Conservation (phyloP, 2,888 invertebrate genomes). For the Boloria euphrosyne region DNA sequence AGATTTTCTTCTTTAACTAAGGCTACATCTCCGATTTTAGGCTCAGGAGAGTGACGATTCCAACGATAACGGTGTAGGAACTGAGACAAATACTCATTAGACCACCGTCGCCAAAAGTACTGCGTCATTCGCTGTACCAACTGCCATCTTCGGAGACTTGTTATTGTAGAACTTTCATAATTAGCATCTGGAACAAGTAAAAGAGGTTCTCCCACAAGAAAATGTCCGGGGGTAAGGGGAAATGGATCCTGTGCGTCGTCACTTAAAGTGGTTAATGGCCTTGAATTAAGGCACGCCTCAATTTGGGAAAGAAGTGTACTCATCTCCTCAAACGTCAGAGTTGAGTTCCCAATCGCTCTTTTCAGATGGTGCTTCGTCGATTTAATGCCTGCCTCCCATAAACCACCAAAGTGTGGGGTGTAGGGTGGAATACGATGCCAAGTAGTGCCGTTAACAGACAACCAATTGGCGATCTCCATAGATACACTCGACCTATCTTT, state of each 20-base stretch:
- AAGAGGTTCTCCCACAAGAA: slow-evolving; percentile 39
- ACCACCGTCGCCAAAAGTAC: slow-evolving; percentile 40
- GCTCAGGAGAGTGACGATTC: slow-evolving; percentile 28
- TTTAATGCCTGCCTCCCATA: slow-evolving; percentile 22
- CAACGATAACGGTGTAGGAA: slow-evolving; percentile 38
- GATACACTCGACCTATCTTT: slow-evolving; percentile 16
- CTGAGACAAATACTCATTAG: slow-evolving; percentile 32
- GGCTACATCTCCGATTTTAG: slow-evolving; percentile 37
- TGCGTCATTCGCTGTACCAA: slow-evolving; percentile 38
- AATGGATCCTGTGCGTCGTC: slow-evolving; percentile 28
- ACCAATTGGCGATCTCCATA: slow-evolving; percentile 4
- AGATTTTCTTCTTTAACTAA: slow-evolving; percentile 31
- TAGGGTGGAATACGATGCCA: slow-evolving; percentile 28
- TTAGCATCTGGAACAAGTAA: slow-evolving; percentile 30
- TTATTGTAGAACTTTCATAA: slow-evolving; percentile 29
- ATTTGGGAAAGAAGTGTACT: slow-evolving; percentile 36
- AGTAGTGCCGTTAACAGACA: slow-evolving; percentile 7
- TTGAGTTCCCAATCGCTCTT: neutral
- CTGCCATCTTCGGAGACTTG: slow-evolving; percentile 37
- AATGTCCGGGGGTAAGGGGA: slow-evolving; percentile 41
- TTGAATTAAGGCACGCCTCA: slow-evolving; percentile 40
- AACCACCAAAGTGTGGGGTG: slow-evolving; percentile 16
- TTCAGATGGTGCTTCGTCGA: slow-evolving; percentile 23
- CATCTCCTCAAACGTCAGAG: slow-evolving; percentile 36
- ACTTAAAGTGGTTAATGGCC: slow-evolving; percentile 21